Percentiles rank a stretch among this genome's conserved stretches.
Conservation (phyloP, 1,140 invertebrate genomes). For the Brachionus calyciflorus region DNA sequence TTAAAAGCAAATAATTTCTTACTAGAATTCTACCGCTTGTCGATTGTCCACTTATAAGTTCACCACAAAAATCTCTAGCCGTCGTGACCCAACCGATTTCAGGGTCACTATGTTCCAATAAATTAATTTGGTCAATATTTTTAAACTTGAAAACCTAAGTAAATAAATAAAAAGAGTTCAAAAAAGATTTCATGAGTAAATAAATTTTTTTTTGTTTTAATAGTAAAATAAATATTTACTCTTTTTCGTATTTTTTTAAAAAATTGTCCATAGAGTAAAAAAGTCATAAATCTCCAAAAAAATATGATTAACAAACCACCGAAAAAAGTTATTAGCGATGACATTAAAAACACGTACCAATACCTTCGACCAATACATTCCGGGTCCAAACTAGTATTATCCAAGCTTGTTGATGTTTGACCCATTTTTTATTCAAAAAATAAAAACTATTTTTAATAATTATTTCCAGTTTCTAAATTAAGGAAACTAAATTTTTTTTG, state of each 20-base stretch:
- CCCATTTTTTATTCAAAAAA: background rate
- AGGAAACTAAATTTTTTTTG: too few species aligned
- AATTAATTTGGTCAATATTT: background rate
- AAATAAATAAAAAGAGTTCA: background rate
- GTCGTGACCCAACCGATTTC: constrained; percentile 41
- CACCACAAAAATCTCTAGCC: constrained; percentile 33
- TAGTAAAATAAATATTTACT: background rate
- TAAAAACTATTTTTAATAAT: too few species aligned
- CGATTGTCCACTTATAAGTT: constrained; percentile 19
- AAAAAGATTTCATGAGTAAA: background rate
- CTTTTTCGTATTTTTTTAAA: constrained; percentile 31
- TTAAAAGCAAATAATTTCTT: too few species aligned
- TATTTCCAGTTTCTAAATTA: too few species aligned
- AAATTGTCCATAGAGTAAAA: constrained; percentile 23
- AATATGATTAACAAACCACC: constrained; percentile 37
- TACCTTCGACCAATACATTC: constrained; percentile 42
- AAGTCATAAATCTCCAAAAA: constrained; percentile 27
- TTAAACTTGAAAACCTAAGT: background rate
- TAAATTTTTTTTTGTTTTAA: background rate
- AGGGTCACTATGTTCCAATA: background rate
- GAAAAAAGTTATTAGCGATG: constrained; percentile 31
- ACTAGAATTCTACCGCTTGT: constrained; percentile 2
- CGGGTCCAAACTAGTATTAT: constrained; percentile 39
- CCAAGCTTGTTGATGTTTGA: constrained; percentile 35
- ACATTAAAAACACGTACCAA: constrained; percentile 46